Percentiles rank a stretch among this genome's conserved stretches.
phyloP scores from a whole-genome alignment of 2,113 vertebrate species.

The Poeciliopsis retropinna region DNA sequence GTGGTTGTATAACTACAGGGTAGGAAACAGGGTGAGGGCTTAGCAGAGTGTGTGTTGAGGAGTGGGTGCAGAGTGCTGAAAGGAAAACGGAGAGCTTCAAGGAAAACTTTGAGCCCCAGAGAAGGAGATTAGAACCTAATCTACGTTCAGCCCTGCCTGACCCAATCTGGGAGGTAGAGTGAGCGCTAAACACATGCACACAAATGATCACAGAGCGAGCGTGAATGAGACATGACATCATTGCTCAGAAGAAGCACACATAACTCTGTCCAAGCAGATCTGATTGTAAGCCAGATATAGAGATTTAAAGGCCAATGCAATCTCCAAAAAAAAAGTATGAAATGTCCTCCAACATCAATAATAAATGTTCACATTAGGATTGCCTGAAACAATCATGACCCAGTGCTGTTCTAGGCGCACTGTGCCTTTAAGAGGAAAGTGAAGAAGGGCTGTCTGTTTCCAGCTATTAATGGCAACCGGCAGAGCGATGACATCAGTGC shows the following conservation, averaged over 20 bases:
- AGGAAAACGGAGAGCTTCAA: conserved; percentile 61
- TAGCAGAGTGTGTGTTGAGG: conserved; percentile 23
- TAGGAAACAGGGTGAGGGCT: conserved; percentile 27
- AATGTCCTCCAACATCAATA: neutral
- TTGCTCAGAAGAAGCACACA: conserved; percentile 66
- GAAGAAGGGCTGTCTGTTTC: conserved; percentile 75
- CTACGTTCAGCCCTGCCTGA: conserved; percentile 69
- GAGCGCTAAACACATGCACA: conserved; percentile 9
- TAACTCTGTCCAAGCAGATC: conserved; percentile 60
- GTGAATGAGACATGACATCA: conserved; percentile 79
- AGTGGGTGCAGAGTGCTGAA: conserved; percentile 39
- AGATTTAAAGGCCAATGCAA: conserved; percentile 17
- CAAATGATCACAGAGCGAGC: conserved; percentile 54
- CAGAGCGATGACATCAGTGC: conserved; percentile 79
- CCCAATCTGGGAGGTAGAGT: conserved; percentile 62
- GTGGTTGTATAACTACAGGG: conserved; percentile 64
- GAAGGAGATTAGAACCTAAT: conserved; percentile 77
- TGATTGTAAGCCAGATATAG: conserved; percentile 56
- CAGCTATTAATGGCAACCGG: conserved; percentile 82
- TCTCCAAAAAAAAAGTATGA: neutral
- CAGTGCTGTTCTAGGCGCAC: conserved; percentile 43
- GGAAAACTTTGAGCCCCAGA: conserved; percentile 68
- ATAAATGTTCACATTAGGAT: conserved; percentile 12
- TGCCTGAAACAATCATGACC: conserved; percentile 25
- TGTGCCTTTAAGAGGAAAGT: conserved; percentile 76